Base-by-base conservation (phyloP, 92 coral and sea anemone genomes). In the Muricea muricata region DNA sequence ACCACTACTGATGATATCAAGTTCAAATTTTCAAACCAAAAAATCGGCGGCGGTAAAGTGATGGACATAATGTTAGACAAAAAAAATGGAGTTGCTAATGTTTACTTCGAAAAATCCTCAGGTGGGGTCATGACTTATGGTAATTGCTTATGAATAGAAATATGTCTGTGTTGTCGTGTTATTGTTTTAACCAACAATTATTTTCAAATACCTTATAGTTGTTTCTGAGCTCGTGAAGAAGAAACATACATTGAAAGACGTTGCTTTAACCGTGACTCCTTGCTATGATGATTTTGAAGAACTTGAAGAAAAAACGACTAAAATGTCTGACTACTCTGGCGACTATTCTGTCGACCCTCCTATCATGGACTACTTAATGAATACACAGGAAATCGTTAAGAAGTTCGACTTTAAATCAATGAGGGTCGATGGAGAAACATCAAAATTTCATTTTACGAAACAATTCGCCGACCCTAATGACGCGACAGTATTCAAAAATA, bases 141-240 rank as follows among this genome's bases (percentile, higher is more conserved):
- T n/a, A 63, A n/a, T n/a, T n/a, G n/a, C n/a, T n/a, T n/a, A n/a
- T n/a, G n/a, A n/a, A n/a, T n/a, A n/a, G n/a, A n/a, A n/a, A n/a
- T n/a, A n/a, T n/a, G n/a, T n/a, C n/a, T n/a, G n/a, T n/a, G n/a
- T n/a, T n/a, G n/a, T n/a, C n/a, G n/a, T n/a, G n/a, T n/a, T n/a
- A n/a, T n/a, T n/a, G n/a, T n/a, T n/a, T n/a, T n/a, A n/a, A n/a
- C n/a, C n/a, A n/a, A n/a, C n/a, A n/a, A n/a, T n/a, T n/a, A n/a
- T n/a, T n/a, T n/a, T n/a, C n/a, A n/a, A n/a, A n/a, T n/a, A n/a
- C n/a, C n/a, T n/a, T n/a, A n/a, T n/a, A 74, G 80, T 48, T 45
- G 80, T 74, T 74, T 74, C 80, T 0, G 41, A 20, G 3, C 63
- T 74, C 24, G 80, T 74, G n/a, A 74, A 74, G 31, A 74, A 25